Evolutionary conservation across 2,797 vertebrate species (phyloP).

Genomic region (Sciaenops ocellatus): DNA sequence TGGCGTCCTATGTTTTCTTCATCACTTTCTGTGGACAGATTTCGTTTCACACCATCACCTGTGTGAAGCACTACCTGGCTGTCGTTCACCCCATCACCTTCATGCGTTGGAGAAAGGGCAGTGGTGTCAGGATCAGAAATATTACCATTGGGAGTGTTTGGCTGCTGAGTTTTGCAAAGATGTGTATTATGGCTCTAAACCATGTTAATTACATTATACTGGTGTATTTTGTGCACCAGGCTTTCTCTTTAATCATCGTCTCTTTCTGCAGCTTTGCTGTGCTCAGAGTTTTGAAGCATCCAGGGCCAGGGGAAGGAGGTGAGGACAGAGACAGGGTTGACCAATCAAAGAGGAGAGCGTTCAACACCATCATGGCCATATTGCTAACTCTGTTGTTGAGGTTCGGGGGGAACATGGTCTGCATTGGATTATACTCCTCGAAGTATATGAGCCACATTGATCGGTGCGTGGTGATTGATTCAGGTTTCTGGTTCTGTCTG

Average conservation of each 20-base stretch:
- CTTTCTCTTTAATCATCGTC: neutral
- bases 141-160: conserved; percentile 6
- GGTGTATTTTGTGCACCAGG: neutral
- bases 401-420: neutral
- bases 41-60: conserved; percentile 26
- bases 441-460: rapidly evolving
- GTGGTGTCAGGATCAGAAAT: conserved; percentile 14
- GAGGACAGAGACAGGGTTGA: neutral
- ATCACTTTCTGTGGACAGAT: neutral
- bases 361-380: conserved; percentile 25
- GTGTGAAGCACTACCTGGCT: conserved; percentile 41
- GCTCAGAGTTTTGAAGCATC: conserved; percentile 22
- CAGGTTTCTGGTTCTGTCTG: neutral
- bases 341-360: conserved; percentile 33
- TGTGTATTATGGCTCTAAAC: rapidly evolving
- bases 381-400: conserved; percentile 10
- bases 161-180: neutral
- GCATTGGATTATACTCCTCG: rapidly evolving
- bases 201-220: neutral
- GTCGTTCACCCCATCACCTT: conserved; percentile 37
- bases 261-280: conserved; percentile 40
- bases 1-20: rapidly evolving
- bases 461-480: neutral
- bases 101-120: neutral
- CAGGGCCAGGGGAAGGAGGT: neutral